phyloP scores from a whole-genome alignment of 2,888 invertebrate species.

The Noctuana brunneofusca region DNA sequence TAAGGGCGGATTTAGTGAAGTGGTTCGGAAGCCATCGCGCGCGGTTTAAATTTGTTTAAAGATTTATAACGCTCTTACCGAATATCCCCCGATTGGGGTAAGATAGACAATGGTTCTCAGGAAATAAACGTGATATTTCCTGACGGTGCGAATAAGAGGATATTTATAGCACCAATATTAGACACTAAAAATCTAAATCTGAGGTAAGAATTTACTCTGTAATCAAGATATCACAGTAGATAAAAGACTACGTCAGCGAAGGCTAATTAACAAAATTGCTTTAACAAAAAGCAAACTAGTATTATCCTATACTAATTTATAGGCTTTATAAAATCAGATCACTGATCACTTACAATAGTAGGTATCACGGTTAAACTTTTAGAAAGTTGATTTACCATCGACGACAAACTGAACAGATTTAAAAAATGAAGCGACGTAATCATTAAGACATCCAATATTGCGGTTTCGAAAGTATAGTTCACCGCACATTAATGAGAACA shows the following conservation, averaged over 20 bases:
- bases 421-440: background rate
- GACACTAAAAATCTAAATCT: no score
- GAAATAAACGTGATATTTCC: no score
- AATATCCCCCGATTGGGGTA: background rate
- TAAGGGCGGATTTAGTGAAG: constrained; percentile 23
- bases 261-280: no score
- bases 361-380: background rate
- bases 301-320: no score
- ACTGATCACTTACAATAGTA: no score
- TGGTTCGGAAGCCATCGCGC: constrained; percentile 14
- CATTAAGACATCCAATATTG: background rate
- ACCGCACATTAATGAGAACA: background rate
- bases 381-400: background rate
- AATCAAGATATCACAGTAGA: no score
- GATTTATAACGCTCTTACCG: constrained; percentile 13
- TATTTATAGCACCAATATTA: no score
- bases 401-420: background rate
- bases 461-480: background rate
- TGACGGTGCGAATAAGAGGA: no score
- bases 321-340: no score
- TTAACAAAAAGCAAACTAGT: no score
- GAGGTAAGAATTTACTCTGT: no score
- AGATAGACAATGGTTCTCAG: constrained; percentile 1
- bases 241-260: no score
- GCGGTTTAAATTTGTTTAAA: constrained; percentile 19